These are phyloP conservation scores for Aldabrachelys gigantea DNA, from an alignment of 2,113 vertebrate genomes.

Conservation along the genomic window DNA sequence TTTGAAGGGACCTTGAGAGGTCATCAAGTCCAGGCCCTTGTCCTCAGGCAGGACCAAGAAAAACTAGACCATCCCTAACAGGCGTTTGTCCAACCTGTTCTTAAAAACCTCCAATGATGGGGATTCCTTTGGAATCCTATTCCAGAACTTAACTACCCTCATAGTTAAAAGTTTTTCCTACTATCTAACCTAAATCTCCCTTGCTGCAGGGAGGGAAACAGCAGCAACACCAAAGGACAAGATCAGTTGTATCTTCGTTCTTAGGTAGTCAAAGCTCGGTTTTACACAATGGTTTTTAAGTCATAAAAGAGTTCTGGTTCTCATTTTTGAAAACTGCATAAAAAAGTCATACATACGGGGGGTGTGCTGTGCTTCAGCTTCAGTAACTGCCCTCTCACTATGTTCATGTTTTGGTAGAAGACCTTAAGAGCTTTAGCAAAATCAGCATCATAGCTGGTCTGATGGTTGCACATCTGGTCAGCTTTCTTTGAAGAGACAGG, in stretches of 20 bases:
- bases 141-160: neutral
- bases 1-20: neutral
- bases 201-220: neutral
- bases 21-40: neutral
- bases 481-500: neutral
- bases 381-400: slow-evolving; percentile 82
- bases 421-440: slow-evolving; percentile 87
- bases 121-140: neutral
- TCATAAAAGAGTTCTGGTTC: neutral
- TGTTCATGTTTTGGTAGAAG: slow-evolving; percentile 89
- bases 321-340: neutral
- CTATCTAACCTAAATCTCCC: neutral
- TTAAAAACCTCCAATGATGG: neutral
- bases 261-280: too few relatives aligned
- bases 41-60: neutral
- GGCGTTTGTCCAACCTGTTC: neutral
- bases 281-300: neutral
- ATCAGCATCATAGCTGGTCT: slow-evolving; percentile 82
- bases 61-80: neutral
- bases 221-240: neutral
- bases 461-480: neutral
- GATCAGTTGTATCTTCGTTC: neutral
- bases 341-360: slow-evolving; percentile 76
- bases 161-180: neutral
- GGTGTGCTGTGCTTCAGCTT: slow-evolving; percentile 80